Base-by-base conservation (phyloP, 64 coral and sea anemone species). In the Hydrozoanthus tunicans region DNA sequence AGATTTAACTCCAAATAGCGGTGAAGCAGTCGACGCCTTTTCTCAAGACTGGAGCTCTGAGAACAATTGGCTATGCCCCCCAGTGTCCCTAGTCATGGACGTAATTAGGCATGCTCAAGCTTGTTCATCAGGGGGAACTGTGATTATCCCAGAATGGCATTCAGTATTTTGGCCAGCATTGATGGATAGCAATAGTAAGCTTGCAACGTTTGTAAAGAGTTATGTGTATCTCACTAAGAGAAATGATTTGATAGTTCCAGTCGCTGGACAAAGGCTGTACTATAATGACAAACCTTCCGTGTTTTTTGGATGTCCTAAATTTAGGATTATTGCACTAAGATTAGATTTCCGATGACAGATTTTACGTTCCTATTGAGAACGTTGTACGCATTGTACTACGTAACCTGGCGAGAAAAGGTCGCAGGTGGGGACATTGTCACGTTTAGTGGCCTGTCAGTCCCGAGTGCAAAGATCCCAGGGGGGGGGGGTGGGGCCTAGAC, bases 121-220 rank as follows among this genome's bases (percentile, higher is more conserved):
- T n/a, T 93, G 74, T 68, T 14, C 27, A 53, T 76, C 43, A 62
- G 82, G 25, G 32, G 70, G 71, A 7, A 93, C 82, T 56, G 63
- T 89, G n/a, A 88, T 93, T 84, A 78, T 93, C 58, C 91, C 82
- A 23, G 81, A 93, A 86, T 89, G 82, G 91, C 83, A 62, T 62
- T 93, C 82, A 13, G 82, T 93, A 20, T 93, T 93, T 66, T 79
- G 82, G 91, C 82, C 91, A 27, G 51, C 78, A 77, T 86, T 93
- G 17, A 86, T 66, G 62, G 59, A 76, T 80, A 26, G 51, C 32
- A 76, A 52, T 79, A 68, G 71, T 69, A 64, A 56, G 70, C 89
- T 93, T 93, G 81, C 81, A 53, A 6, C 59, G 6, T 93, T 93
- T 78, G 75, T 89, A 86, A 75, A 79, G 60, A 71, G 25, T 83